Percentiles rank a stretch among this genome's conserved stretches.
These are phyloP conservation scores for Brotogeris chrysoptera DNA, from an alignment of 2,797 vertebrate species.

Conservation along the genomic window DNA sequence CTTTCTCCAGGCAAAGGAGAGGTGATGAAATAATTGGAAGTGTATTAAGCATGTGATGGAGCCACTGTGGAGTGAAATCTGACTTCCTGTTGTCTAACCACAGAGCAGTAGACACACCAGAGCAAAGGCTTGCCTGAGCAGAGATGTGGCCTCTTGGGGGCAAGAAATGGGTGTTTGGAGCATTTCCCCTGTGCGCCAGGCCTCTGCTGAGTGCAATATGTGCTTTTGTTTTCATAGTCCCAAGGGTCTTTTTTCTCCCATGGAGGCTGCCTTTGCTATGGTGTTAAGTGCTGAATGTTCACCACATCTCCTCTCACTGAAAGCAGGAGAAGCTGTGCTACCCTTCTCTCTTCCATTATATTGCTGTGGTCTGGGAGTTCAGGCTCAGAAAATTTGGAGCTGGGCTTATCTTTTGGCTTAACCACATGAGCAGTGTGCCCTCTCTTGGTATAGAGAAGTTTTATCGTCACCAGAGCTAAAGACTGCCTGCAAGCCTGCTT, in stretches of 20 bases:
- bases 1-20: neutral
- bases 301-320: neutral
- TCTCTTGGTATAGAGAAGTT: neutral
- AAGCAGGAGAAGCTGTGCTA: neutral
- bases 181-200: neutral
- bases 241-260: neutral
- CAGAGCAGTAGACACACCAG: fast-evolving
- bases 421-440: fast-evolving
- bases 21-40: neutral
- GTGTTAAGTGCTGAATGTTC: neutral
- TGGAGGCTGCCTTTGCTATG: neutral
- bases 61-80: neutral
- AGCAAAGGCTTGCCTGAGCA: neutral
- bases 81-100: neutral
- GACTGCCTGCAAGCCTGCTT: neutral
- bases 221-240: neutral
- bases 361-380: neutral
- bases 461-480: neutral
- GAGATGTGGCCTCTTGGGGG: neutral
- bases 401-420: neutral
- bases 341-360: neutral
- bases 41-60: neutral
- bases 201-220: neutral
- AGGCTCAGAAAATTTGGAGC: neutral
- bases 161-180: neutral